Conservation (phyloP, 1,140 invertebrate species). For the Zaprionus davidi region DNA sequence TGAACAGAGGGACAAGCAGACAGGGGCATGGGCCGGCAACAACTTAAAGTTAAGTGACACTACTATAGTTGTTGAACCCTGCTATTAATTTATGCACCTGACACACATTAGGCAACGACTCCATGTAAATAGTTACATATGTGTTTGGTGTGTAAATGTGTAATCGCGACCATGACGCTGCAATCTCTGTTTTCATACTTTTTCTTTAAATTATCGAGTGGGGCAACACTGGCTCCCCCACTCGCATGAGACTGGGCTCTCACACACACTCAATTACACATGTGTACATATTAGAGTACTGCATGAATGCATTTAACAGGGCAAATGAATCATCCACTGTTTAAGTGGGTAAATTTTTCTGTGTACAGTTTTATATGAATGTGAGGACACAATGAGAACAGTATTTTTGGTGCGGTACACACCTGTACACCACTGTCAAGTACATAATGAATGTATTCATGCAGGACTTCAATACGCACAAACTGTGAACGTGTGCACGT, state of each 20-base stretch:
- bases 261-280: neutral
- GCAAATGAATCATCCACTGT: neutral
- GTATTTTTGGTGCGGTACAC: too few species aligned
- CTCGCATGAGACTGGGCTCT: conserved; percentile 1
- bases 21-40: neutral
- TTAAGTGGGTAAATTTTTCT: neutral
- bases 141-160: conserved; percentile 10
- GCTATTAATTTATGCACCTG: neutral
- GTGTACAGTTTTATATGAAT: too few species aligned
- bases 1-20: neutral
- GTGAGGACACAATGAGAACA: neutral
- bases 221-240: conserved; percentile 31
- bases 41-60: neutral
- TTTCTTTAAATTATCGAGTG: conserved; percentile 1
- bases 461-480: neutral
- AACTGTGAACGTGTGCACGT: conserved; percentile 18
- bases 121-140: neutral
- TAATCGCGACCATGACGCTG: conserved; percentile 28
- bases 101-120: neutral
- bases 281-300: too few species aligned
- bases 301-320: too few species aligned
- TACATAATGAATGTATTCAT: too few species aligned
- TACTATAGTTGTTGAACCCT: neutral
- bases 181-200: conserved; percentile 7
- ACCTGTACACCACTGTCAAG: too few species aligned